These are phyloP conservation scores for Caenorhabditis sp. DNA, from an alignment of 2,888 invertebrate species.

Conservation along the genomic window DNA sequence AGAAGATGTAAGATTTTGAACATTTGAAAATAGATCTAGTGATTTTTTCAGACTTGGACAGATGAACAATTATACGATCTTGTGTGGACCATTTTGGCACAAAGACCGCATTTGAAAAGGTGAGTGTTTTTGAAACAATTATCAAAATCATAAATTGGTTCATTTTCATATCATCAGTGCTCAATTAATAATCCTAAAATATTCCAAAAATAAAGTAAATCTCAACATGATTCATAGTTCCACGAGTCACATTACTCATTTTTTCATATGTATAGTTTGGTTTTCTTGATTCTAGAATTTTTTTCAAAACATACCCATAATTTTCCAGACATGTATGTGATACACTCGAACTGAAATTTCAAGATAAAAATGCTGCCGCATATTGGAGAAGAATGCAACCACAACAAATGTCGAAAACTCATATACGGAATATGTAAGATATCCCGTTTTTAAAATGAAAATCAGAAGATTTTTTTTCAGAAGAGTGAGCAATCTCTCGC, in stretches of 20 bases:
- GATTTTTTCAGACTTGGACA: slow-evolving; percentile 40
- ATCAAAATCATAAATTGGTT: too few species aligned
- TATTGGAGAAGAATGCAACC: slow-evolving; percentile 50
- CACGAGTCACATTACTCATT: too few species aligned
- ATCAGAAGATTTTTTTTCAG: slow-evolving; percentile 1
- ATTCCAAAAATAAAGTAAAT: too few species aligned
- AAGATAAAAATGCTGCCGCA: slow-evolving; percentile 30
- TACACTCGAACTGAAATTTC: slow-evolving; percentile 40
- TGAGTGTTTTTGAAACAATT: too few species aligned
- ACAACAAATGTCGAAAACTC: slow-evolving; percentile 28
- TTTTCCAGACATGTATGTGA: slow-evolving; percentile 25
- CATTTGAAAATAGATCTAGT: too few species aligned
- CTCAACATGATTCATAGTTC: too few species aligned
- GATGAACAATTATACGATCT: slow-evolving; percentile 59
- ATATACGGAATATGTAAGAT: slow-evolving; percentile 32
- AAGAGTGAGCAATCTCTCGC: slow-evolving; percentile 6
- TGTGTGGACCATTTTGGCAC: slow-evolving; percentile 53
- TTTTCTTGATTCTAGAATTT: background rate
- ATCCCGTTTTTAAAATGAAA: too few species aligned
- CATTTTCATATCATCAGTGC: too few species aligned
- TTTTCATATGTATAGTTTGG: too few species aligned
- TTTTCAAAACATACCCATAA: background rate
- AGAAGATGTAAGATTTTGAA: slow-evolving; percentile 32
- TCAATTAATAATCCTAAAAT: too few species aligned
- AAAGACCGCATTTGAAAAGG: slow-evolving; percentile 51